phyloP scores from a whole-genome alignment of 2,113 vertebrate species.

The Alosa alosa region DNA sequence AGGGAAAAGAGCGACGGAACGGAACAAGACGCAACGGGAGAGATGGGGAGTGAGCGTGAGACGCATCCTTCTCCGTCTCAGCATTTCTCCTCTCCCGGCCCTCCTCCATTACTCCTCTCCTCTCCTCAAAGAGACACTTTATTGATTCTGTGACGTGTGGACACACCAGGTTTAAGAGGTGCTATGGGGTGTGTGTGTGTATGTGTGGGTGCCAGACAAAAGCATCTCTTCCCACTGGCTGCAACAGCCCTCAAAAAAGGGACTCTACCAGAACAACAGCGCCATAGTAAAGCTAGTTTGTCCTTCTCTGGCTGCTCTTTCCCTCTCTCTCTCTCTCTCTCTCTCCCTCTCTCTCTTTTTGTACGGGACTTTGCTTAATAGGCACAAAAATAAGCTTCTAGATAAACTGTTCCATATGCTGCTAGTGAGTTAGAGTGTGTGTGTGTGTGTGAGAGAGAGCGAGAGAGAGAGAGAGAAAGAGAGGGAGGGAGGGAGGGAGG shows the following conservation, averaged over 20 bases:
- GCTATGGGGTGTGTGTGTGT: background rate
- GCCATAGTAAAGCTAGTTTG: background rate
- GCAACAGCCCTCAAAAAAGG: background rate
- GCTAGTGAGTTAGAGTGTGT: conserved; percentile 29
- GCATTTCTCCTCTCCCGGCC: conserved; percentile 5
- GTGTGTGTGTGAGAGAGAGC: conserved; percentile 15
- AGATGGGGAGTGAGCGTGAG: background rate
- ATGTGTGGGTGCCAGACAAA: background rate
- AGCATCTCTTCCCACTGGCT: background rate
- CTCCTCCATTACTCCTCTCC: conserved; percentile 28
- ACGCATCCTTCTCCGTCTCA: background rate
- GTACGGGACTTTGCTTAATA: conserved; percentile 61
- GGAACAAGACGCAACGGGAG: conserved; percentile 31
- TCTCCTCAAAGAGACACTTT: conserved; percentile 36
- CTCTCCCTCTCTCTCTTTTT: conserved; percentile 23
- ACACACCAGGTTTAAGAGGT: conserved; percentile 29
- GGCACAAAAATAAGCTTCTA: conserved; percentile 53
- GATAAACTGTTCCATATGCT: conserved; percentile 72
- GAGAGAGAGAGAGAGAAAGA: conserved; percentile 34
- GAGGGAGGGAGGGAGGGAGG: conserved; percentile 28
- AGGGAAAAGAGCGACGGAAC: background rate
- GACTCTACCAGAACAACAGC: background rate
- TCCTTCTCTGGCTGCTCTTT: conserved; percentile 5
- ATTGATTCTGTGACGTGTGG: conserved; percentile 40
- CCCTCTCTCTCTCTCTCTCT: conserved; percentile 21